A percentile compares a stretch with the other conserved stretches of the same genome.
phyloP scores from a whole-genome alignment of 2,797 vertebrate genomes.

The Menidia menidia region DNA sequence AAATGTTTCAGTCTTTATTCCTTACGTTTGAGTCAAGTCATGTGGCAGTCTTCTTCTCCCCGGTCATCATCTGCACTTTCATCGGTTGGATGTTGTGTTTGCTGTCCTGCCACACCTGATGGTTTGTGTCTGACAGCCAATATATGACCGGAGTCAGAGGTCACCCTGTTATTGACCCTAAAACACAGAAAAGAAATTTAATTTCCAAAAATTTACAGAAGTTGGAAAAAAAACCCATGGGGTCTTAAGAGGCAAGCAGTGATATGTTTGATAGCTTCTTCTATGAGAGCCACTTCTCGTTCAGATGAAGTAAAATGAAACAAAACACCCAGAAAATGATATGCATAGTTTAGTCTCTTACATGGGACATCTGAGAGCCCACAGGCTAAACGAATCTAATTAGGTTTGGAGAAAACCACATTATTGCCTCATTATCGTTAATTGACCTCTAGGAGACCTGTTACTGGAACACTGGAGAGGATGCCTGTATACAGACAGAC shows the following conservation, averaged over 20 bases:
- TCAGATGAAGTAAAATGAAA: conserved; percentile 61
- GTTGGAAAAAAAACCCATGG: conserved; percentile 35
- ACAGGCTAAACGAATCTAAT: conserved; percentile 79
- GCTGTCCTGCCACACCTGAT: neutral
- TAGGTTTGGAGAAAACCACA: conserved; percentile 78
- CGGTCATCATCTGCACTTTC: neutral
- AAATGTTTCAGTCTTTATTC: neutral
- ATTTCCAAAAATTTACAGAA: conserved; percentile 44
- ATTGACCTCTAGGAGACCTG: conserved; percentile 85
- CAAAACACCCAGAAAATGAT: conserved; percentile 66
- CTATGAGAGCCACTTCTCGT: conserved; percentile 43
- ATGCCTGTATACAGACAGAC: conserved; percentile 76
- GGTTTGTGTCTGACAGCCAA: conserved; percentile 3
- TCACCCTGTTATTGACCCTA: conserved; percentile 42
- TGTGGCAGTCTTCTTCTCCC: neutral
- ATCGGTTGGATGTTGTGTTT: neutral
- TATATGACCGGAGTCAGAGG: conserved; percentile 29
- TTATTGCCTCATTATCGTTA: conserved; percentile 84
- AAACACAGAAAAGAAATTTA: conserved; percentile 10
- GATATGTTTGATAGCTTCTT: conserved; percentile 39
- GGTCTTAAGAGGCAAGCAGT: conserved; percentile 51
- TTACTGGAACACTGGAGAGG: conserved; percentile 82
- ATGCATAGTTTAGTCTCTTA: conserved; percentile 75
- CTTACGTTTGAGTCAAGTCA: neutral
- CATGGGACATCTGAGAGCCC: conserved; percentile 75